These are phyloP conservation scores for Mesaphorura yosii DNA, from an alignment of 1,140 invertebrate genomes.

Conservation along the genomic window DNA sequence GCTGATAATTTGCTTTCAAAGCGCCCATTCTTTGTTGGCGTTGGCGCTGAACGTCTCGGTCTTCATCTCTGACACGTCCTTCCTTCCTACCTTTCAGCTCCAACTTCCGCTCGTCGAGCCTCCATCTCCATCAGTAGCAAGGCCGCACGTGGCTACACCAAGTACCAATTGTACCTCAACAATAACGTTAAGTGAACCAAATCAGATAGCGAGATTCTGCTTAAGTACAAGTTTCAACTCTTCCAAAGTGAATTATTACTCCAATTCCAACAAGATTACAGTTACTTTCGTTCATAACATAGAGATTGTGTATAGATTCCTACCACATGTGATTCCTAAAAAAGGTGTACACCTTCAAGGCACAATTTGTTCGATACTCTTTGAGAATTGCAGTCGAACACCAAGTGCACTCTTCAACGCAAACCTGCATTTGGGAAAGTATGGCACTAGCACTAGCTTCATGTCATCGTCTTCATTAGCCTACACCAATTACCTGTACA, in stretches of 20 bases:
- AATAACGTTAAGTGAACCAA: no score
- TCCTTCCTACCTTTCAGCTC: not conserved
- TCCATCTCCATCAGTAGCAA: not conserved
- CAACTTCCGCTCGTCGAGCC: not conserved
- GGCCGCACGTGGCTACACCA: not conserved
- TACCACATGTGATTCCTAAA: not conserved
- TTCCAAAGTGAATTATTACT: conserved; percentile 4
- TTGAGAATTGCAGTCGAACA: not conserved
- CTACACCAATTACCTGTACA: no score
- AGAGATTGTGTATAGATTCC: not conserved
- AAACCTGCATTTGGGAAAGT: no score
- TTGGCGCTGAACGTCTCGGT: not conserved
- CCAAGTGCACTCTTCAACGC: no score
- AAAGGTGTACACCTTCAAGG: not conserved
- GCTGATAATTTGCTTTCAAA: no score
- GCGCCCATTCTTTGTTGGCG: not conserved
- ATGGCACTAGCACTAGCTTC: no score
- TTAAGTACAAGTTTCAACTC: not conserved
- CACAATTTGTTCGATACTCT: conserved; percentile 1
- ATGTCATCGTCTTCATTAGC: no score
- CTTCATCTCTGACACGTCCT: no score
- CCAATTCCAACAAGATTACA: not conserved
- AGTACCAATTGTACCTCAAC: no score
- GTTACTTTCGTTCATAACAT: not conserved
- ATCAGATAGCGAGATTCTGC: conserved; percentile 2